phyloP scores from a whole-genome alignment of 2,888 invertebrate species.

The Saturnia japonica region DNA sequence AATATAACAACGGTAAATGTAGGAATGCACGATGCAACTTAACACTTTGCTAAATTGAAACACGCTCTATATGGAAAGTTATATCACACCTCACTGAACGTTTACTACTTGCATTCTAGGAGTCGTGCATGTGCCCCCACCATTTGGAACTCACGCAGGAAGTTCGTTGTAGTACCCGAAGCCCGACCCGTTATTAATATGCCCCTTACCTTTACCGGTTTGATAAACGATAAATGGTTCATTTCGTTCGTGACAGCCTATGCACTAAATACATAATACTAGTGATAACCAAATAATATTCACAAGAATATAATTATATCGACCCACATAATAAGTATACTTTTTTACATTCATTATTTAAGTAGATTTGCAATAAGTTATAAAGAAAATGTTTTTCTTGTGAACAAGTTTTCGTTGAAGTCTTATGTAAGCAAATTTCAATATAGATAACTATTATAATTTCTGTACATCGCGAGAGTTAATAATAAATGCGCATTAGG shows the following conservation, averaged over 20 bases:
- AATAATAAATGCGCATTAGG: too few species aligned
- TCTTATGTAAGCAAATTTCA: background rate
- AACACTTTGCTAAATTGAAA: slow-evolving; percentile 22
- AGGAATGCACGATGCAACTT: background rate
- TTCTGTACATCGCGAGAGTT: too few species aligned
- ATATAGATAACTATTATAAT: background rate
- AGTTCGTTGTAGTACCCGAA: slow-evolving; percentile 57
- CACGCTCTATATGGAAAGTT: slow-evolving; percentile 50
- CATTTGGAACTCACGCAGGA: slow-evolving; percentile 59
- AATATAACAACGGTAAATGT: background rate
- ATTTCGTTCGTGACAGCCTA: slow-evolving; percentile 51
- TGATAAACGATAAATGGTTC: slow-evolving; percentile 57
- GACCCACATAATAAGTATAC: background rate
- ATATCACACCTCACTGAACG: slow-evolving; percentile 45
- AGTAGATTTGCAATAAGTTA: background rate
- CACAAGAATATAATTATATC: background rate
- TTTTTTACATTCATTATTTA: background rate
- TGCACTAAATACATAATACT: slow-evolving; percentile 16
- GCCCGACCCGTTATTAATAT: slow-evolving; percentile 33
- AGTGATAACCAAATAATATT: slow-evolving; percentile 8
- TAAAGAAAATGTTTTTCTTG: background rate
- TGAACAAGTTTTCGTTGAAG: background rate
- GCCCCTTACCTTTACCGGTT: slow-evolving; percentile 44
- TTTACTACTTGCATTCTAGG: slow-evolving; percentile 54
- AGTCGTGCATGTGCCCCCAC: slow-evolving; percentile 63